Evolutionary conservation across 2,797 vertebrate genomes (phyloP), one percentile per base, ranked within the genome.

Genomic region (Eremophila alpestris): DNA sequence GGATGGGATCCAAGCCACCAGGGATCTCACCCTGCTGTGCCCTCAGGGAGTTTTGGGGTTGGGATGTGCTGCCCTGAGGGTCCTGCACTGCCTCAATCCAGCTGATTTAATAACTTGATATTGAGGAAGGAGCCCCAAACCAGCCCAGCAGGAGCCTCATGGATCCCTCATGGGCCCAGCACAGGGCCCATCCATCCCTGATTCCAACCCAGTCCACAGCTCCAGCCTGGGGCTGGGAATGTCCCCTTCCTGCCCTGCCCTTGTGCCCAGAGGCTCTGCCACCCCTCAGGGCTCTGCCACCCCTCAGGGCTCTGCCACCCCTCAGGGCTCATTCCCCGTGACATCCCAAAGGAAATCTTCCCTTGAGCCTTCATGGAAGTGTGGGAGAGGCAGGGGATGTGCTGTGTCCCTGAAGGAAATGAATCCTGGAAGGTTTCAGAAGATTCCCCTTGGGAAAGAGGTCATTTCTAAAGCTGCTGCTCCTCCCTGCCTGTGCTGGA

Each of bases 171-270:
- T n/a, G n/a, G n/a, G n/a, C n/a, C n/a, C 8, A 67, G n/a, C 41
- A 24, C 0, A 0, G 30, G 0, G 10, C 14, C 32, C 58, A 4
- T 1, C 5, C 0, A 19, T 16, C 48, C 55, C 40, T 32, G 48
- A 2, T 6, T 18, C 32, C 3, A 3, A 13, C 32, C 62, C 29
- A 20, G 58, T 32, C 59, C 4, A 0, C 1, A 29, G 10, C 17
- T 12, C 24, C 55, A 60, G 64, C 51, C 69, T 30, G 46, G 55
- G 24, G 46, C 52, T 48, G 56, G 70, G 3, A 24, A 20, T 1
- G 4, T 9, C 11, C 34, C 49, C 18, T 29, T 7, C 62, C 38
- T 16, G 21, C 51, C 75, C 60, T 65, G n/a, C 8, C 24, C 54
- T 10, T 1, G 2, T 48, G 45, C 59, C 68, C 51, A 29, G 55